Conservation (phyloP, 1,140 invertebrate species). For the Notospermus geniculatus region DNA sequence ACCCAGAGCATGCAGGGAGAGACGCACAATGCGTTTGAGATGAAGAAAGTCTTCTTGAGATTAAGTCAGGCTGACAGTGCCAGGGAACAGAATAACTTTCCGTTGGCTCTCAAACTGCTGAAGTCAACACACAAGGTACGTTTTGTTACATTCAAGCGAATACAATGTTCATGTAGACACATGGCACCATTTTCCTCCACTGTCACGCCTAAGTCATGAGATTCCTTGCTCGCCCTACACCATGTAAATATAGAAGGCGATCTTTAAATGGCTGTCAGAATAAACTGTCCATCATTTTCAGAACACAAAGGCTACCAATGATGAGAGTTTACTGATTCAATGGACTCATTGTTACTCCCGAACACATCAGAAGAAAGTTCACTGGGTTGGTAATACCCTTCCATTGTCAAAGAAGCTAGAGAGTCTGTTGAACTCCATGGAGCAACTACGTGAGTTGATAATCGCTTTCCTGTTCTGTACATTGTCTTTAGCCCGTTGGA, state of each 20-base stretch:
- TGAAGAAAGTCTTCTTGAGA: slow-evolving; percentile 36
- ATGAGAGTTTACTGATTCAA: slow-evolving; percentile 25
- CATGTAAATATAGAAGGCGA: too few relatives aligned
- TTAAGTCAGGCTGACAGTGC: slow-evolving; percentile 43
- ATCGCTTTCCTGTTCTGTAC: too few relatives aligned
- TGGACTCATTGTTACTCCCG: slow-evolving; percentile 48
- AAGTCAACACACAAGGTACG: slow-evolving; percentile 33
- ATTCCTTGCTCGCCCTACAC: too few relatives aligned
- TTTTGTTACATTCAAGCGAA: too few relatives aligned
- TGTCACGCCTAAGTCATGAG: too few relatives aligned
- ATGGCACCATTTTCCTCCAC: too few relatives aligned
- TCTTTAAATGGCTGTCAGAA: too few relatives aligned
- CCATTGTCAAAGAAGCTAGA: slow-evolving; percentile 33
- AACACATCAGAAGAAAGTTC: slow-evolving; percentile 39
- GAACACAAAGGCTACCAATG: slow-evolving; percentile 30
- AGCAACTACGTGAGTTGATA: slow-evolving; percentile 39
- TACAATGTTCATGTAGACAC: too few relatives aligned
- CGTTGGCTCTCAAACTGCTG: slow-evolving; percentile 42
- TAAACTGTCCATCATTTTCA: slow-evolving; percentile 18
- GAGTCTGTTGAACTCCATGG: slow-evolving; percentile 35
- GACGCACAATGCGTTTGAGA: slow-evolving; percentile 28
- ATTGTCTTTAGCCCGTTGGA: too few relatives aligned
- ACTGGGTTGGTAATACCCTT: slow-evolving; percentile 7
- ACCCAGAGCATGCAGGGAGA: slow-evolving; percentile 26
- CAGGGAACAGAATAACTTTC: slow-evolving; percentile 43